phyloP scores from a whole-genome alignment of 1,140 invertebrate species.

The Neuroterus valhalla region DNA sequence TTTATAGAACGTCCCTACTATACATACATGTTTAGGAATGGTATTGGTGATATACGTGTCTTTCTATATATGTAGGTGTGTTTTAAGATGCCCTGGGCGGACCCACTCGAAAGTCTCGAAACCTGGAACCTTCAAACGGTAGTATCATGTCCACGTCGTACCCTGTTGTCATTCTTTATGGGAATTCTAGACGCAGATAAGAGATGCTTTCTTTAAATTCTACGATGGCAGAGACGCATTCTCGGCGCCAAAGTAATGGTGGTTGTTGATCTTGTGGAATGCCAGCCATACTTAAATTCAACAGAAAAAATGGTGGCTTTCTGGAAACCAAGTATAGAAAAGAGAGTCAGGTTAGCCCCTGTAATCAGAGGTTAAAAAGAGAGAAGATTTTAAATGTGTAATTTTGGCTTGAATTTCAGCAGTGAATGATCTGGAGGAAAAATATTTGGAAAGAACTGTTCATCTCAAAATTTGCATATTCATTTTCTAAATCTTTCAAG shows the following conservation, averaged over 20 bases:
- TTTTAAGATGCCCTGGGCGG: slow-evolving; percentile 13
- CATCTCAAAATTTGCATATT: too few species aligned
- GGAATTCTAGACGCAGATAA: slow-evolving; percentile 5
- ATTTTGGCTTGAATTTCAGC: too few species aligned
- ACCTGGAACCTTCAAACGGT: slow-evolving; percentile 43
- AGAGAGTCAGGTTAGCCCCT: neutral
- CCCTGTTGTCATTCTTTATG: neutral
- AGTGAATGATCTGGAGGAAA: too few species aligned
- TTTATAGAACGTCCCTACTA: slow-evolving; percentile 54
- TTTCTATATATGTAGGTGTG: slow-evolving; percentile 22
- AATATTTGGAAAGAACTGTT: too few species aligned
- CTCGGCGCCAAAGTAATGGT: slow-evolving; percentile 22
- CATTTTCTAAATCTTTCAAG: too few species aligned
- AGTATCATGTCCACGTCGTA: neutral
- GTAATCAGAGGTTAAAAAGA: neutral
- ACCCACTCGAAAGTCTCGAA: slow-evolving; percentile 41
- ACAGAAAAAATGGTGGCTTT: neutral
- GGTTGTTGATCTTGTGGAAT: neutral
- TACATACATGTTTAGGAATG: slow-evolving; percentile 1
- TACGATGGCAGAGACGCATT: slow-evolving; percentile 2
- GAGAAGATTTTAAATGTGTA: neutral
- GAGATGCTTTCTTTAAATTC: neutral
- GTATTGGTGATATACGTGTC: neutral
- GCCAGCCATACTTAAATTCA: neutral
- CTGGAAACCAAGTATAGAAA: neutral